These are phyloP conservation scores for Ennomos quercinarius DNA, from an alignment of 2,888 invertebrate species.

Conservation along the genomic window DNA sequence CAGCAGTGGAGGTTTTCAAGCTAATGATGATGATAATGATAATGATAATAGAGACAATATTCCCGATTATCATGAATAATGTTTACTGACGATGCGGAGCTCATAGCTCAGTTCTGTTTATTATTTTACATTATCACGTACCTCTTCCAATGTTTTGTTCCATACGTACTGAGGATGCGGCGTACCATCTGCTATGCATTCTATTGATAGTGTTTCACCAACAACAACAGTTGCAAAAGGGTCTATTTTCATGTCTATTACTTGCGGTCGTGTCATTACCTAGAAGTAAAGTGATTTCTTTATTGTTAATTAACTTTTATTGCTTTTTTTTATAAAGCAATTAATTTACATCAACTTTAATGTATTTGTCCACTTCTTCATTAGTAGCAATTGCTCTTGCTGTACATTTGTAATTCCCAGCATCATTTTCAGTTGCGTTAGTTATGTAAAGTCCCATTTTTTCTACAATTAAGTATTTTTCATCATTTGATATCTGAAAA, in stretches of 20 bases:
- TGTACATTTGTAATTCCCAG: constrained; percentile 52
- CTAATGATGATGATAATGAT: too few relatives aligned
- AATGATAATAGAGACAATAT: neutral
- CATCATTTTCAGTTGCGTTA: constrained; percentile 48
- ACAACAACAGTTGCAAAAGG: constrained; percentile 51
- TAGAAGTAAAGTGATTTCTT: constrained; percentile 33
- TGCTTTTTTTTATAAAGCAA: neutral
- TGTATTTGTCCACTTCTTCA: constrained; percentile 49
- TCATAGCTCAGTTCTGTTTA: too few relatives aligned
- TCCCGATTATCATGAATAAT: too few relatives aligned
- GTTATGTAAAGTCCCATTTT: constrained; percentile 52
- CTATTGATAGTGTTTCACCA: constrained; percentile 56
- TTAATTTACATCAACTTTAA: constrained; percentile 46
- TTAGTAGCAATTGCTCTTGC: constrained; percentile 46
- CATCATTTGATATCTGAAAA: constrained; percentile 54
- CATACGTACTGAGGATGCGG: constrained; percentile 65
- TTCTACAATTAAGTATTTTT: constrained; percentile 57
- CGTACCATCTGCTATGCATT: constrained; percentile 63
- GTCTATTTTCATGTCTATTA: constrained; percentile 53
- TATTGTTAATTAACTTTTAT: neutral
- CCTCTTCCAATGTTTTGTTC: constrained; percentile 51
- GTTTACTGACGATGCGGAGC: too few relatives aligned
- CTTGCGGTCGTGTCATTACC: constrained; percentile 63
- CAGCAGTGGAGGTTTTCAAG: too few relatives aligned
- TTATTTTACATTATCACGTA: constrained; percentile 12